A percentile compares a stretch with the other conserved stretches of the same genome.
Conservation (phyloP, 2,888 invertebrate species). For the Eustalomyia histrio region DNA sequence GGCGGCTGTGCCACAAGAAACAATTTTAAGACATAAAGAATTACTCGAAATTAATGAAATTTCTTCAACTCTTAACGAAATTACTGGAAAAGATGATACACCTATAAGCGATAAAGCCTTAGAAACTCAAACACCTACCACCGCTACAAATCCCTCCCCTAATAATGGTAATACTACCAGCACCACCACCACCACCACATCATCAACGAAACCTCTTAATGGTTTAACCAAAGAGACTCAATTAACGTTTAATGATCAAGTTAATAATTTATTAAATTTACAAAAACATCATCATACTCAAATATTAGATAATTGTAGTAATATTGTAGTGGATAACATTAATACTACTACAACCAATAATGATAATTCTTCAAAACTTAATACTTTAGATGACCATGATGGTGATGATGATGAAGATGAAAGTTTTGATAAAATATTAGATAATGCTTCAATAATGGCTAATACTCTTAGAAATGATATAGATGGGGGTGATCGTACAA, state of each 20-base stretch:
- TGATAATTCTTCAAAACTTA: conserved; percentile 38
- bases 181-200: conserved; percentile 17
- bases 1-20: conserved; percentile 89
- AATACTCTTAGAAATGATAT: conserved; percentile 39
- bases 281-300: conserved; percentile 44
- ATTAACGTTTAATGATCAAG: conserved; percentile 60
- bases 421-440: conserved; percentile 51
- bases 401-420: conserved; percentile 34
- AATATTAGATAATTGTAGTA: conserved; percentile 61
- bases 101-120: conserved; percentile 26
- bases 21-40: conserved; percentile 85
- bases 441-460: conserved; percentile 45
- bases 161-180: conserved; percentile 58
- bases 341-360: conserved; percentile 19
- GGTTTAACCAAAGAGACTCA: conserved; percentile 56
- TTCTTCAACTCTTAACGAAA: conserved; percentile 41
- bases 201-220: conserved; percentile 49
- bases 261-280: conserved; percentile 51
- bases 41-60: conserved; percentile 78
- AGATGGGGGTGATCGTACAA: conserved; percentile 65
- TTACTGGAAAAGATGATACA: conserved; percentile 44
- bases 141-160: conserved; percentile 37
- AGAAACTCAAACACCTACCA: conserved; percentile 42
- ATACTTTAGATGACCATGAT: conserved; percentile 5
- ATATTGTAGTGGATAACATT: conserved; percentile 48